Evolutionary conservation across 2,113 vertebrate genomes (phyloP).

Genomic region (Lepisosteus osseus): DNA sequence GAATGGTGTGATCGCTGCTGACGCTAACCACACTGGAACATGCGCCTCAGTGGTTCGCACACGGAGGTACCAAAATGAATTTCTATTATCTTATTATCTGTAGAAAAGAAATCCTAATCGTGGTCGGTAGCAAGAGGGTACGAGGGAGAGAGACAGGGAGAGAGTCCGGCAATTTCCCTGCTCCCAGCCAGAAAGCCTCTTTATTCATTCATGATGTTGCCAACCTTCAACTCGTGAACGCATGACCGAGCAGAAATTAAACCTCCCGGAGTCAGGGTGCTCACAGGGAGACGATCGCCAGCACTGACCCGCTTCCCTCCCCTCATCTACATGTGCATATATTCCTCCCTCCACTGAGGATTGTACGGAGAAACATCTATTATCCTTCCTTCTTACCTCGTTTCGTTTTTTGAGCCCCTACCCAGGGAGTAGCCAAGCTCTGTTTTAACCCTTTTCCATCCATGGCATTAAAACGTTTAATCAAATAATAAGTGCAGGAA

Average conservation of each 20-base stretch:
- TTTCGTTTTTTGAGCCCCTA: constrained; percentile 8
- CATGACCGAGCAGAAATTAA: constrained; percentile 56
- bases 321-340: constrained; percentile 58
- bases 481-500: too few species aligned
- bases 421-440: constrained; percentile 36
- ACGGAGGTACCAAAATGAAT: constrained; percentile 16
- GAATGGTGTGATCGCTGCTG: constrained; percentile 1
- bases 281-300: constrained; percentile 27
- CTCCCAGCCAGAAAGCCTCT: constrained; percentile 20
- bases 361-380: constrained; percentile 47
- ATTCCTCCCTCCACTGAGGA: constrained; percentile 35
- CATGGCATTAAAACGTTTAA: constrained; percentile 1
- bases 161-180: constrained; percentile 13
- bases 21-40: neutral
- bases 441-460: constrained; percentile 26
- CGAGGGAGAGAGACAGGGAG: constrained; percentile 7
- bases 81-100: constrained; percentile 56
- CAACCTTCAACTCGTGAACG: constrained; percentile 32
- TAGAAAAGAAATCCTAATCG: constrained; percentile 31
- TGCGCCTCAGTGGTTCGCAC: constrained; percentile 20
- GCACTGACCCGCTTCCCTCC: constrained; percentile 39
- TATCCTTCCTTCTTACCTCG: constrained; percentile 40
- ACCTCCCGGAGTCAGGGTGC: constrained; percentile 21
- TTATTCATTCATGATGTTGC: constrained; percentile 22
- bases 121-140: constrained; percentile 31